phyloP scores from a whole-genome alignment of 2,113 vertebrate genomes.

The Odontophorus gujanensis region DNA sequence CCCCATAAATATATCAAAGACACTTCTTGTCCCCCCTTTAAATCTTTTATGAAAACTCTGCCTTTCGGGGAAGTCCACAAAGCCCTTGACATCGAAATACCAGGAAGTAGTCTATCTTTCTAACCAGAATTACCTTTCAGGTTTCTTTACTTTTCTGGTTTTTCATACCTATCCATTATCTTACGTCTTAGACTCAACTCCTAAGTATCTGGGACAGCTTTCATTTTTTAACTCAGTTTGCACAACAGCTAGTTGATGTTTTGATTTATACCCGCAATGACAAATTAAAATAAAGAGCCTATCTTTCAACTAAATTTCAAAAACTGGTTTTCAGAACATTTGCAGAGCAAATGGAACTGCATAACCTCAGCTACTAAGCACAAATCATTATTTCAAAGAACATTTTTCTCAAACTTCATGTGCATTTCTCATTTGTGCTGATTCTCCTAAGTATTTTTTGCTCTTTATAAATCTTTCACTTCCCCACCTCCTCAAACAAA shows the following conservation, averaged over 20 bases:
- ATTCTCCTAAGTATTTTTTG: neutral
- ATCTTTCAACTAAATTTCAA: neutral
- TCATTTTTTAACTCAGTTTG: slow-evolving; percentile 45
- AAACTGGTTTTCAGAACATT: neutral
- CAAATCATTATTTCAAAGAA: neutral
- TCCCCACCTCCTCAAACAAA: neutral
- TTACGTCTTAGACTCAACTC: slow-evolving; percentile 17
- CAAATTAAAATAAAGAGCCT: slow-evolving; percentile 45
- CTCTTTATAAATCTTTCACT: neutral
- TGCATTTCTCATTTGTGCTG: neutral
- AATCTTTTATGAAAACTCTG: neutral
- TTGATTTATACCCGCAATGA: slow-evolving; percentile 33
- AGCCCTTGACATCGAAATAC: neutral
- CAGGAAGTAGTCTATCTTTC: slow-evolving; percentile 4
- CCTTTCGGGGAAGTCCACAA: neutral
- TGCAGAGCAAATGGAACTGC: neutral
- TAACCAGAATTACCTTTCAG: neutral
- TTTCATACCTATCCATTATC: neutral
- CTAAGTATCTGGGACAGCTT: slow-evolving; percentile 10
- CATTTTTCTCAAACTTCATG: neutral
- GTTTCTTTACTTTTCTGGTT: slow-evolving; percentile 16
- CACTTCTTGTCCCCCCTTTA: neutral
- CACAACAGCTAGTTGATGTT: slow-evolving; percentile 18
- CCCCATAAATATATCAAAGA: neutral
- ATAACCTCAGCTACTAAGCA: neutral